These are phyloP conservation scores for Lagodon rhomboides DNA, from an alignment of 2,797 vertebrate genomes.

Conservation along the genomic window DNA sequence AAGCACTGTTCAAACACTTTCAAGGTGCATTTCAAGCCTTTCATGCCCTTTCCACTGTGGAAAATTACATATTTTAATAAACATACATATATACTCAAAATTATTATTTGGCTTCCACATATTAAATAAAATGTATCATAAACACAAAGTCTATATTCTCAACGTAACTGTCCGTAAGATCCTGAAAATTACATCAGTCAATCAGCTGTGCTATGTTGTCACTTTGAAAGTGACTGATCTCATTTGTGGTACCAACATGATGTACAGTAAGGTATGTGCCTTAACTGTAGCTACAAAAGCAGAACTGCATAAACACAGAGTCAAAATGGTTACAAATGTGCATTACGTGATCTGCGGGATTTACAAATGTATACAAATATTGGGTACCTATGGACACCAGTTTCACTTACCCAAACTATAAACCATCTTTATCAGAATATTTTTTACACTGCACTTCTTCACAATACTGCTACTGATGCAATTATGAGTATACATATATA, in stretches of 20 bases:
- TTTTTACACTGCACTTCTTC: no score
- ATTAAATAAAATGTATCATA: background rate
- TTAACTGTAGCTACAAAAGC: slow-evolving; percentile 17
- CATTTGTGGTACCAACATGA: slow-evolving; percentile 16
- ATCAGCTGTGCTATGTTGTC: background rate
- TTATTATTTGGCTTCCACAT: background rate
- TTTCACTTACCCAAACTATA: no score
- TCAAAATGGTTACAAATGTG: no score
- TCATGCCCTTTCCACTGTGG: background rate
- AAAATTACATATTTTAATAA: slow-evolving; percentile 1
- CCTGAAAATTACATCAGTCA: slow-evolving; percentile 1
- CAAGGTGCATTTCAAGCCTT: background rate
- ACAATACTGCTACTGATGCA: no score
- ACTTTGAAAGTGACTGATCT: slow-evolving; percentile 1
- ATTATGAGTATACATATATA: no score
- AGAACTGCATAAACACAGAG: background rate
- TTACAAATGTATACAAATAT: background rate
- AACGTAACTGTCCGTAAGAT: background rate
- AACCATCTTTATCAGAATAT: slow-evolving; percentile 1
- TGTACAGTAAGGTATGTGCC: slow-evolving; percentile 12
- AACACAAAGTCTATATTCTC: background rate
- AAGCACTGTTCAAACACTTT: background rate
- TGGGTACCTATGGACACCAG: no score
- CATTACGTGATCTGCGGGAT: no score
- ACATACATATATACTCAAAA: slow-evolving; percentile 1